A percentile compares a stretch with the other conserved stretches of the same genome.
Conservation (phyloP, 2,888 invertebrate genomes). For the Prosapia bicincta region DNA sequence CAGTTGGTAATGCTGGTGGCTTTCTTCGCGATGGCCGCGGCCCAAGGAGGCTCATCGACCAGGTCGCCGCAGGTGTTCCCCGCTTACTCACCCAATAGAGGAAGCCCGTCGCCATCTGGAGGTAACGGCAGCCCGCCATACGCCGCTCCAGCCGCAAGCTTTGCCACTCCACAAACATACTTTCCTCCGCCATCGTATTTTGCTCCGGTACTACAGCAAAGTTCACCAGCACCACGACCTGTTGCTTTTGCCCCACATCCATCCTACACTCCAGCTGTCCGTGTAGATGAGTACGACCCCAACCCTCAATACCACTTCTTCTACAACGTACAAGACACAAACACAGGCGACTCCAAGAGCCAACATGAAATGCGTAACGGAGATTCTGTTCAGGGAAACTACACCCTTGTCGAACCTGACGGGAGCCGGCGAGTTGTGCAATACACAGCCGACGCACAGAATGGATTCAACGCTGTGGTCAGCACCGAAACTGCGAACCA, state of each 20-base stretch:
- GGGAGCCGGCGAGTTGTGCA: slow-evolving; percentile 27
- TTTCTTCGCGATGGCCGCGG: background rate
- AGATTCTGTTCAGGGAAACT: slow-evolving; percentile 38
- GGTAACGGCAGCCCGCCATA: background rate
- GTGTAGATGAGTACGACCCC: slow-evolving; percentile 34
- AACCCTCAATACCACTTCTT: slow-evolving; percentile 39
- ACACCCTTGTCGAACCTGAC: slow-evolving; percentile 35
- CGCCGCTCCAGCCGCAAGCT: background rate
- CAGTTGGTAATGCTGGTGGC: background rate
- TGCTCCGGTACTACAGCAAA: background rate
- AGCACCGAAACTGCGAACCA: slow-evolving; percentile 35
- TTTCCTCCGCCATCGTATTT: background rate
- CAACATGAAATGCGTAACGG: slow-evolving; percentile 39
- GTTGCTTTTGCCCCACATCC: background rate
- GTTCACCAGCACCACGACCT: background rate
- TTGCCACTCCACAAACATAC: background rate
- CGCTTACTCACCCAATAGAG: background rate
- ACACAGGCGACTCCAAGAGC: slow-evolving; percentile 40
- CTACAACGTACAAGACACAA: slow-evolving; percentile 38
- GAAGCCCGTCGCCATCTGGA: background rate
- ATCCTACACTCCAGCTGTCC: background rate
- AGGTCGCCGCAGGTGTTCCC: background rate
- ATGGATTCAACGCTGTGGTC: slow-evolving; percentile 41
- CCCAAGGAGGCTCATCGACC: background rate
- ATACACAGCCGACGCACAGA: slow-evolving; percentile 41